Base-by-base conservation (phyloP, 2,797 vertebrate genomes). In the Lutjanus argentimaculatus region DNA sequence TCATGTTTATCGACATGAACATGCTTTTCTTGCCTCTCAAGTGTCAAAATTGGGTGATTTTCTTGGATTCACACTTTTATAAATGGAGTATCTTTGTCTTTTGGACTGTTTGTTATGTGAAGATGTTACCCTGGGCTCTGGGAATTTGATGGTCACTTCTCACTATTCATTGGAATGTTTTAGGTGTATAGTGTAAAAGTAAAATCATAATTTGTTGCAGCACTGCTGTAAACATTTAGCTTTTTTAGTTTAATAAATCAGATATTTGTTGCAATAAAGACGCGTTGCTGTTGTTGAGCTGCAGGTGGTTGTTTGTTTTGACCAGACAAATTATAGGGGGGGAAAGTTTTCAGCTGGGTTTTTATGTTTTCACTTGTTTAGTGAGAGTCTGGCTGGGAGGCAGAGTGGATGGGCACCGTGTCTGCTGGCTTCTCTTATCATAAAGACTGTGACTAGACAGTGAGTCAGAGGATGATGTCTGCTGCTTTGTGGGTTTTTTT, bases 391-490 rank as follows among this genome's bases (percentile, higher is more conserved):
- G 43, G 59, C 59, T 15, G 51, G 12, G 72, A 22, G 9, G 10
- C 46, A 10, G 8, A 43, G 57, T 43, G 36, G 46, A 61, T 7
- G 52, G 8, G 42, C 62, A 15, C n/a, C 30, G 15, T 10, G 25
- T 59, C 30, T 17, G 69, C 57, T 3, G 43, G 58, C 48, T 64
- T 74, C 16, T 66, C 72, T 64, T 55, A 64, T 73, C 70, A 30
- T 7, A 17, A 15, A 42, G 56, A 59, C 55, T 11, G 62, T 57
- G 21, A n/a, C 21, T 8, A 19, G 68, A 36, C 68, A 3, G 22
- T 71, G 75, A 77, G 40, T 77, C 66, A 61, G n/a, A 45, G 46
- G 13, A 2, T 16, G 15, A 51, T 51, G 66, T 77, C 75, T 69
- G 75, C 75, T 69, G 75, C 58, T 77, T 10, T 45, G 53, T 67